Base-by-base conservation (phyloP, 1,140 invertebrate genomes). In the Drosophila melanogaster region DNA sequence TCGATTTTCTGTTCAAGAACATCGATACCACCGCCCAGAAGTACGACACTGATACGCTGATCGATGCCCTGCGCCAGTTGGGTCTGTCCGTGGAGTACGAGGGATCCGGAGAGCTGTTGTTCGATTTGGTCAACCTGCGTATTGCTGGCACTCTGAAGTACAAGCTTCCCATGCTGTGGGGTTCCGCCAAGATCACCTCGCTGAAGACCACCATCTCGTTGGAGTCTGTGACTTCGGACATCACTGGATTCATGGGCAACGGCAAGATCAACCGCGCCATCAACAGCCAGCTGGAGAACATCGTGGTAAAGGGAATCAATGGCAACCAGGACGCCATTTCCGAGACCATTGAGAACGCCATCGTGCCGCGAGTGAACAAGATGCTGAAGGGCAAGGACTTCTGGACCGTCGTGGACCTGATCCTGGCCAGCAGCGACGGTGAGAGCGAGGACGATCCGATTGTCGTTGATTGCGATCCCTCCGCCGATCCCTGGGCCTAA, bases 401-500 rank as follows among this genome's bases (percentile, higher is more conserved):
- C 72, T 92, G 90, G 90, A 87, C 76, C 5, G 6, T 92, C 19
- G 75, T 91, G 10, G 90, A 92, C 59, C 33, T 80, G 47, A 89
- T 91, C 64, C 43, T 91, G 7, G 71, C 83, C n/a, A 80, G 83
- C 69, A 62, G 69, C 46, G 83, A 85, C 1, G 78, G 66, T 26
- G 85, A 89, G 43, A 75, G 51, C 46, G 90, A 91, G 70, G 64
- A 90, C 38, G 90, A 91, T 77, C 86, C 86, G 43, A 91, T 91
- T 74, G 73, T 77, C 7, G 74, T 71, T 7, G 58, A 84, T 15
- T 91, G 90, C 75, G 84, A 90, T n/a, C 56, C 86, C 33, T 53
- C 81, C 47, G 56, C 65, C 17, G 90, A 91, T 90, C 90, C 90
- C 37, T 91, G 90, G 90, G 90, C 90, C n/a, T 91, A 91, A 84